These are phyloP conservation scores for Phragmatobia fuliginosa DNA, from an alignment of 2,888 invertebrate species.

Conservation along the genomic window DNA sequence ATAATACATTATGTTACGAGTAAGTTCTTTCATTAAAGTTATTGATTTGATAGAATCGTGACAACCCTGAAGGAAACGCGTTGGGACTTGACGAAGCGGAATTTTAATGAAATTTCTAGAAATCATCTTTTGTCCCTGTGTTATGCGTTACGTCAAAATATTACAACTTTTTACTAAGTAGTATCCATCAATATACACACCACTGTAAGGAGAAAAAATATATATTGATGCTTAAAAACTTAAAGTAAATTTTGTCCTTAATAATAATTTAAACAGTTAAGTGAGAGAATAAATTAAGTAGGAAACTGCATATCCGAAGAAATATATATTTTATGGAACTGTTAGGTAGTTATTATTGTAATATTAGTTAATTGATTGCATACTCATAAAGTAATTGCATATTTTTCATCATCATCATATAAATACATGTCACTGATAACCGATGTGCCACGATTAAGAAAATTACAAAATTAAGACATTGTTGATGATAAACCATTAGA, in stretches of 20 bases:
- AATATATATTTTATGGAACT: too few relatives aligned
- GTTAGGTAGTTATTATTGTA: too few relatives aligned
- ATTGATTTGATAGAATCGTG: conserved; percentile 27
- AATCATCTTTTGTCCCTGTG: conserved; percentile 71
- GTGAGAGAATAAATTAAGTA: too few relatives aligned
- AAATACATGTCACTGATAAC: too few relatives aligned
- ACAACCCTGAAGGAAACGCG: conserved; percentile 67
- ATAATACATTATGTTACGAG: not conserved
- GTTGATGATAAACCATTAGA: not conserved
- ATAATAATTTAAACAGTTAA: too few relatives aligned
- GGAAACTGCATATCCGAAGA: too few relatives aligned
- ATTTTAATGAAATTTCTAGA: conserved; percentile 83
- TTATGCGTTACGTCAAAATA: conserved; percentile 21
- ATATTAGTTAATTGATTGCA: too few relatives aligned
- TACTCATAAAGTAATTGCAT: too few relatives aligned
- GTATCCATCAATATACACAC: not conserved
- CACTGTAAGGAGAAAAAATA: not conserved
- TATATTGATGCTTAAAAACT: not conserved
- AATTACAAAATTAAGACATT: not conserved
- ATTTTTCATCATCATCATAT: too few relatives aligned
- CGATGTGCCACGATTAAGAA: too few relatives aligned
- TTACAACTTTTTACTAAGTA: conserved; percentile 5
- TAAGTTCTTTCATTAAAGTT: not conserved
- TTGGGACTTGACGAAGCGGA: conserved; percentile 77
- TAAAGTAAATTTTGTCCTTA: too few relatives aligned